phyloP scores from a whole-genome alignment of 23 tunicate species.

The Botrylloides violaceus region DNA sequence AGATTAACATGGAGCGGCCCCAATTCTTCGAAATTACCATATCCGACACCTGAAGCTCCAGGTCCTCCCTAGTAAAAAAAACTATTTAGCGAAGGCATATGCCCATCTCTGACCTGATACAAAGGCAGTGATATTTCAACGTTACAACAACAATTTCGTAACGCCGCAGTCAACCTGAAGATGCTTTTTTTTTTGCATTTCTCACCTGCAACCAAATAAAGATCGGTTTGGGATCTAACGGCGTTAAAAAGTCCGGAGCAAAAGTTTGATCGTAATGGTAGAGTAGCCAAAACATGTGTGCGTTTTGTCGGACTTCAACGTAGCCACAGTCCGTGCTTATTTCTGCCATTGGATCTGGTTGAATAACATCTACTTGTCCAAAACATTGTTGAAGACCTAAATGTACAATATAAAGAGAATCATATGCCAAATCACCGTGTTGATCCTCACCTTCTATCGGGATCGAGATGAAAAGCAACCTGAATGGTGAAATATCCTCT shows the following conservation, averaged over 20 bases:
- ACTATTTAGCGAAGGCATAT: no score
- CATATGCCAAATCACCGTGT: no score
- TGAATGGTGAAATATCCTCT: no score
- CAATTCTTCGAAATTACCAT: conserved; percentile 90
- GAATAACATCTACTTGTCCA: not conserved
- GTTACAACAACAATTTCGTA: no score
- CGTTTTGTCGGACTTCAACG: conserved; percentile 57
- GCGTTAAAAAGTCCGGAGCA: conserved; percentile 39
- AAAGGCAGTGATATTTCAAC: no score
- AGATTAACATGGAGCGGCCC: conserved; percentile 73
- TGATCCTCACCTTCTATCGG: no score
- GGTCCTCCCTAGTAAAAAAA: conserved; percentile 97
- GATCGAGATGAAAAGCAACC: no score
- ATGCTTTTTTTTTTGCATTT: no score
- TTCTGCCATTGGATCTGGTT: conserved; percentile 27
- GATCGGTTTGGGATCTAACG: conserved; percentile 45
- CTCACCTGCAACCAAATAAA: conserved; percentile 69
- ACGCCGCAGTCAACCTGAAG: no score
- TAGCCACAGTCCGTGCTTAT: conserved; percentile 67
- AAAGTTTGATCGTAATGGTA: conserved; percentile 52
- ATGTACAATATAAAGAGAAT: no score
- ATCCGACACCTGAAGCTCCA: conserved; percentile 82
- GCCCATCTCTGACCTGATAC: no score
- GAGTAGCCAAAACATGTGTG: conserved; percentile 90
- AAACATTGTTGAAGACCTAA: not conserved